These are phyloP conservation scores for Lagria hirta DNA, from an alignment of 2,888 invertebrate genomes.

Conservation along the genomic window DNA sequence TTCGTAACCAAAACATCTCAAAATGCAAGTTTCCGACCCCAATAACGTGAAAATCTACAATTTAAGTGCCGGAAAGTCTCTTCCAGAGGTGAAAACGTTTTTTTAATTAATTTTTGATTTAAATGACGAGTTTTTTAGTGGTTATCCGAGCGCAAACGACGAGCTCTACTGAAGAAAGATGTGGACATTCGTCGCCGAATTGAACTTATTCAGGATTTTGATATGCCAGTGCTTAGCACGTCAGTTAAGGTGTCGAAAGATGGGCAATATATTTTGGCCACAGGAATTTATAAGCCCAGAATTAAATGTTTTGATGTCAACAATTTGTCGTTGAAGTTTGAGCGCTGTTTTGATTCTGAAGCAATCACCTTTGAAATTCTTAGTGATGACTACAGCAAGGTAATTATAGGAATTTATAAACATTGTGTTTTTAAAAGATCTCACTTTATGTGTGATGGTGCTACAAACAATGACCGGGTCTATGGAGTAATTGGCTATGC, in stretches of 20 bases:
- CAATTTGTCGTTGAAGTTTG: constrained; percentile 95
- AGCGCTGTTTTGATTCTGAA: constrained; percentile 96
- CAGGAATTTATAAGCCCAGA: constrained; percentile 95
- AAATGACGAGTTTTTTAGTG: constrained; percentile 63
- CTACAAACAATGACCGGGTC: too few species aligned
- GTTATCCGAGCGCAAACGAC: constrained; percentile 81
- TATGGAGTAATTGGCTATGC: too few species aligned
- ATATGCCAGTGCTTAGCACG: constrained; percentile 95
- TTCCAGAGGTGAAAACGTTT: constrained; percentile 88
- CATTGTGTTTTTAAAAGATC: constrained; percentile 4
- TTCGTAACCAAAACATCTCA: too few species aligned
- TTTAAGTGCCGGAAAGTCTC: constrained; percentile 92
- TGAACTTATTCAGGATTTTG: constrained; percentile 97
- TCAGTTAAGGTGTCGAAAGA: constrained; percentile 84
- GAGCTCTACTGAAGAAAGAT: constrained; percentile 82
- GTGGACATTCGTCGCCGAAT: constrained; percentile 87
- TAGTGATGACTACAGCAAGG: constrained; percentile 96
- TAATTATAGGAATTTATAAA: constrained; percentile 49
- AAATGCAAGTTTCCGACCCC: constrained; percentile 89
- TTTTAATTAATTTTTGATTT: constrained; percentile 26
- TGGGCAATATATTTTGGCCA: constrained; percentile 87
- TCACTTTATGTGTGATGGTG: constrained; percentile 1
- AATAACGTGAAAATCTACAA: constrained; percentile 98
- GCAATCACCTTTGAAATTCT: constrained; percentile 90
- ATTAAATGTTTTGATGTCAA: constrained; percentile 95